Evolutionary conservation across 2,797 vertebrate genomes (phyloP).

Genomic region (Meda fulgida): DNA sequence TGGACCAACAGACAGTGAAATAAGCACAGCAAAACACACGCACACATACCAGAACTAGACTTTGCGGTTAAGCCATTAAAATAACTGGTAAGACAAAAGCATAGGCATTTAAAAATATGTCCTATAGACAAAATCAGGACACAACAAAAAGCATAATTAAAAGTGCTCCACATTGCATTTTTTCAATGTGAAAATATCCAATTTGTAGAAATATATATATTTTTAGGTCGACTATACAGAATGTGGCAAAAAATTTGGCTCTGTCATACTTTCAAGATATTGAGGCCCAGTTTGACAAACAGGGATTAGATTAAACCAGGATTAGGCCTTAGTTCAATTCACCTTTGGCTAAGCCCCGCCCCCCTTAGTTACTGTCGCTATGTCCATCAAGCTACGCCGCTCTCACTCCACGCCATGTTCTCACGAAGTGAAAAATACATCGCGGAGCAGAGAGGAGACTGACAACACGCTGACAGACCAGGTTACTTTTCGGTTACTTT

Average conservation of each 20-base stretch:
- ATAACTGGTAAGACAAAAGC: not conserved
- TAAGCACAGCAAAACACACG: slow-evolving; percentile 1
- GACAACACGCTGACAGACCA: too few relatives aligned
- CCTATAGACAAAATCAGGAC: not conserved
- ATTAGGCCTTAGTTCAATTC: too few relatives aligned
- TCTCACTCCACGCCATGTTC: too few relatives aligned
- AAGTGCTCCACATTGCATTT: not conserved
- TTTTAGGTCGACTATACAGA: not conserved
- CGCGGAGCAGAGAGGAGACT: too few relatives aligned
- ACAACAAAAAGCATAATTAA: not conserved
- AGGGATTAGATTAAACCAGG: too few relatives aligned
- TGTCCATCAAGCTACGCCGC: too few relatives aligned
- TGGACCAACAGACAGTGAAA: slow-evolving; percentile 44
- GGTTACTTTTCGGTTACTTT: too few relatives aligned
- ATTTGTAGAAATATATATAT: not conserved
- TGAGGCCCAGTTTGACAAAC: too few relatives aligned
- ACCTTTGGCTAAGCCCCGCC: too few relatives aligned
- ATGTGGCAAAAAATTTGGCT: not conserved
- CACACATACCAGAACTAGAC: slow-evolving; percentile 12
- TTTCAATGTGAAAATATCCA: not conserved
- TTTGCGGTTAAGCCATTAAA: not conserved
- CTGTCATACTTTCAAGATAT: not conserved
- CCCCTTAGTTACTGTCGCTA: too few relatives aligned
- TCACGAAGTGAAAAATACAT: too few relatives aligned
- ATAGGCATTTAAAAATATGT: not conserved